These are phyloP conservation scores for Sorex maritimensis DNA, from an alignment of 2,797 vertebrate genomes.

Conservation along the genomic window DNA sequence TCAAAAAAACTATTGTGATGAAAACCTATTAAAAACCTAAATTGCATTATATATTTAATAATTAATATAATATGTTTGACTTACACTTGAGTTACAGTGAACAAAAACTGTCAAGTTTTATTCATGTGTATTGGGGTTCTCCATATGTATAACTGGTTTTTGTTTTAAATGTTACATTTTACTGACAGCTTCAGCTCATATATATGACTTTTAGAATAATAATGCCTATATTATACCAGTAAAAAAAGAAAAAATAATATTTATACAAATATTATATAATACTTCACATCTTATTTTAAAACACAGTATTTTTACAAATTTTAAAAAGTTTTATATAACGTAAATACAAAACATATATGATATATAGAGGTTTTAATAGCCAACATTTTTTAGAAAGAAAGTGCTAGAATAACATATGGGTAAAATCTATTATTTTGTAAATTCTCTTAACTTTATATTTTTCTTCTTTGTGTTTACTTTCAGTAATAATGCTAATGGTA, in stretches of 20 bases:
- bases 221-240: neutral
- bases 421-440: neutral
- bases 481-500: neutral
- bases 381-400: neutral
- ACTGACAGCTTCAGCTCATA: neutral
- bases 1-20: conserved; percentile 10
- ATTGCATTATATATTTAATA: conserved; percentile 12
- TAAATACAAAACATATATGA: conserved; percentile 6
- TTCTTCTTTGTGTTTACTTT: neutral
- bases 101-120: conserved; percentile 49
- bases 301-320: too few relatives aligned
- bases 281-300: too few relatives aligned
- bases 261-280: too few relatives aligned
- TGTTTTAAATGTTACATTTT: conserved; percentile 7
- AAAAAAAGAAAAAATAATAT: neutral
- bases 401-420: neutral
- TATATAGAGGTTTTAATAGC: neutral
- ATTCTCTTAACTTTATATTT: neutral
- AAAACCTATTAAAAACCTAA: conserved; percentile 27
- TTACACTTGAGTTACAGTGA: neutral
- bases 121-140: neutral
- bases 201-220: neutral
- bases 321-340: neutral
- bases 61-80: neutral
- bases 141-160: conserved; percentile 13